Percentiles rank a stretch among this genome's conserved stretches.
These are phyloP conservation scores for Mythimna vitellina DNA, from an alignment of 2,888 invertebrate genomes.

Conservation along the genomic window DNA sequence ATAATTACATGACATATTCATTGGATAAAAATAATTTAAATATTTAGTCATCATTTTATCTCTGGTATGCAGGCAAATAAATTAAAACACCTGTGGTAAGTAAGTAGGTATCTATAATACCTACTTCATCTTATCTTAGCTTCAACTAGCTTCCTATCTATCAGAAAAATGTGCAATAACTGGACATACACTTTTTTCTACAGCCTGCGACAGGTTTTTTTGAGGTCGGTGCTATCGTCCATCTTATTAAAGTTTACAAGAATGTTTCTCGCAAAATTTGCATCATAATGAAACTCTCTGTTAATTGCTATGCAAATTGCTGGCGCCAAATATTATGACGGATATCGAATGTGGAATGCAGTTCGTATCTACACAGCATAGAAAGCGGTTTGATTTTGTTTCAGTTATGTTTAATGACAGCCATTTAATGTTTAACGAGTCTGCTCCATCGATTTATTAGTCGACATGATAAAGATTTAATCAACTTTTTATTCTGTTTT, in stretches of 20 bases:
- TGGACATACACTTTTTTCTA: conserved; percentile 51
- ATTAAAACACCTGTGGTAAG: too few relatives aligned
- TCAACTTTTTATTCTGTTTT: conserved; percentile 44
- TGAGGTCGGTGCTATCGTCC: conserved; percentile 50
- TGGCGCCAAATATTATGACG: conserved; percentile 66
- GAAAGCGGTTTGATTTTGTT: conserved; percentile 51
- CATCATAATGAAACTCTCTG: conserved; percentile 54
- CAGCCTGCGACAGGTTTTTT: conserved; percentile 58
- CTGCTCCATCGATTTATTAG: conserved; percentile 46
- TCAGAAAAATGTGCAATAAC: conserved; percentile 63
- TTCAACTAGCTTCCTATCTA: conserved; percentile 38
- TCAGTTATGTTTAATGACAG: conserved; percentile 50
- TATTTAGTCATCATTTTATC: conserved; percentile 27
- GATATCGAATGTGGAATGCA: conserved; percentile 61
- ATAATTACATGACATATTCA: conserved; percentile 27
- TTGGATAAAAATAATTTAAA: conserved; percentile 23
- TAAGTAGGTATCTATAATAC: background rate
- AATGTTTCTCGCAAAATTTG: conserved; percentile 49
- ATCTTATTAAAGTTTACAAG: conserved; percentile 46
- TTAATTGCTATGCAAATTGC: conserved; percentile 62
- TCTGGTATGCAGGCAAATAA: conserved; percentile 15
- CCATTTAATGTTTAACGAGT: conserved; percentile 34
- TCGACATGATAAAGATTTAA: conserved; percentile 43
- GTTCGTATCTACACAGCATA: conserved; percentile 47
- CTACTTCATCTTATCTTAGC: conserved; percentile 2